Evolutionary conservation across 2,888 invertebrate species (phyloP).

Genomic region (Platycnemis pennipes): DNA sequence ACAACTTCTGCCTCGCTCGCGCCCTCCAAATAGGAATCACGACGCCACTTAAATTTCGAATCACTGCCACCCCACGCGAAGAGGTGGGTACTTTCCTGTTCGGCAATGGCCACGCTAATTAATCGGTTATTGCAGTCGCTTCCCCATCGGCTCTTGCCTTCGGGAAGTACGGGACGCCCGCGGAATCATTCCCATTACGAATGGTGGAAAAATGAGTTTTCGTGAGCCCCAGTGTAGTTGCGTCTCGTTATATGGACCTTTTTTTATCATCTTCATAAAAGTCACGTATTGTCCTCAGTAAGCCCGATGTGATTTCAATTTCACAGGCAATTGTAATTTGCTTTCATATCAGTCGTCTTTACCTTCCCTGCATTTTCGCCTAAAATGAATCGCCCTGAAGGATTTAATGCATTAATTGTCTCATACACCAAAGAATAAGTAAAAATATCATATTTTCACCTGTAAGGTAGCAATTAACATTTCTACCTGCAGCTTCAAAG

Average conservation of each 20-base stretch:
- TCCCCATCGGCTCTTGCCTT: neutral
- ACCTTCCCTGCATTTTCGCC: neutral
- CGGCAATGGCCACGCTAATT: neutral
- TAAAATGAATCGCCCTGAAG: neutral
- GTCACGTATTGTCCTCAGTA: neutral
- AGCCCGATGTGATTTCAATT: neutral
- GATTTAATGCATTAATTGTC: neutral
- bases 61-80: neutral
- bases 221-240: neutral
- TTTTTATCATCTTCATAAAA: neutral
- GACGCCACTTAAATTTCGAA: neutral
- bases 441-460: neutral
- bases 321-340: neutral
- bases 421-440: neutral
- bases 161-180: neutral
- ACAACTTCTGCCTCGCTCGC: neutral
- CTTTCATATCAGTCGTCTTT: neutral
- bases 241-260: neutral
- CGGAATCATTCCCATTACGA: slow-evolving; percentile 11
- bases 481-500: too few species aligned
- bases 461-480: too few species aligned
- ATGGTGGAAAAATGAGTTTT: neutral
- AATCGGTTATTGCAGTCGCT: slow-evolving; percentile 23
- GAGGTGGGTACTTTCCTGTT: neutral
- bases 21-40: neutral